These are phyloP conservation scores for Sialia sialis DNA, from an alignment of 2,113 vertebrate species.

Conservation along the genomic window DNA sequence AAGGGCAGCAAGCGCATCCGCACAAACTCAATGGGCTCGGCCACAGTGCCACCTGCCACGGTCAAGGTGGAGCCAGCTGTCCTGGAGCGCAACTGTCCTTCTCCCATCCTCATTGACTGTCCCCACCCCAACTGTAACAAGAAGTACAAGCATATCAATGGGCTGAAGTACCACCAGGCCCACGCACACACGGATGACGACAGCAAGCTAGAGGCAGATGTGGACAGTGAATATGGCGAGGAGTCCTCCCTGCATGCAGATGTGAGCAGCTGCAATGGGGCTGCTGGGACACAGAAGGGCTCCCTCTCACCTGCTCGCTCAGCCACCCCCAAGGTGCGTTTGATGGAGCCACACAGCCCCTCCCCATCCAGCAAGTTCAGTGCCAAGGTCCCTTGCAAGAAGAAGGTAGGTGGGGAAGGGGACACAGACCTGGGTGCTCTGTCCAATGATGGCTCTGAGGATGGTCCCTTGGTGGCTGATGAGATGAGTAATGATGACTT, in stretches of 20 bases:
- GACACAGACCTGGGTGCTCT: slow-evolving; percentile 84
- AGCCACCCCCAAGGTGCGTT: slow-evolving; percentile 90
- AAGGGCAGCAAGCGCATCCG: slow-evolving; percentile 98
- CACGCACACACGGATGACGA: slow-evolving; percentile 95
- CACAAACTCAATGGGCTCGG: slow-evolving; percentile 87
- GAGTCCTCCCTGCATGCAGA: slow-evolving; percentile 87
- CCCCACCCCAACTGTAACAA: slow-evolving; percentile 99
- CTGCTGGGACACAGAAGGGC: slow-evolving; percentile 85
- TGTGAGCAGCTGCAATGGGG: slow-evolving; percentile 88
- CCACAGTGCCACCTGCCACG: slow-evolving; percentile 61
- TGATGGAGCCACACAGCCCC: slow-evolving; percentile 91
- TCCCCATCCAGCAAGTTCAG: slow-evolving; percentile 91
- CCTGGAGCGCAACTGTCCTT: slow-evolving; percentile 90
- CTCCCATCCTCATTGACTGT: slow-evolving; percentile 96
- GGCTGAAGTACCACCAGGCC: slow-evolving; percentile 97
- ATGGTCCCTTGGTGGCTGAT: slow-evolving; percentile 87
- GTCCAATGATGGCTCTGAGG: slow-evolving; percentile 89
- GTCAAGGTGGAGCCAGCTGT: slow-evolving; percentile 85
- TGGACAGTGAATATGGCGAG: slow-evolving; percentile 93
- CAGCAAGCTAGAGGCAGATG: slow-evolving; percentile 90
- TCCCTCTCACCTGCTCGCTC: slow-evolving; percentile 94
- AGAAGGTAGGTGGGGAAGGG: slow-evolving; percentile 81
- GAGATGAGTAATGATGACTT: slow-evolving; percentile 94
- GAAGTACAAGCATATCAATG: slow-evolving; percentile 99
- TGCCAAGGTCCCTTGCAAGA: slow-evolving; percentile 87